phyloP scores from a whole-genome alignment of 2,888 invertebrate genomes.

The Ormyrus labotus region DNA sequence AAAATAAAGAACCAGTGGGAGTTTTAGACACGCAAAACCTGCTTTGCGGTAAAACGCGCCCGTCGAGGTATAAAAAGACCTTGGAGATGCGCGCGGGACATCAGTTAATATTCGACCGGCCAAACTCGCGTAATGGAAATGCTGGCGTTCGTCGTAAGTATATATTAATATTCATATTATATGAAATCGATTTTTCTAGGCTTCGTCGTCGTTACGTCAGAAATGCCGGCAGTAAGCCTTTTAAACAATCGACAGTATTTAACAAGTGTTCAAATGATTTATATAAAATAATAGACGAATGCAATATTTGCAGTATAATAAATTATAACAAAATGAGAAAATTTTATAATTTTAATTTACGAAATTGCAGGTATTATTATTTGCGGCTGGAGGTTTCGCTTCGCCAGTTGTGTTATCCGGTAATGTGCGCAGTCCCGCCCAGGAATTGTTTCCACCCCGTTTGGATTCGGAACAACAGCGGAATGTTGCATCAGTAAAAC shows the following conservation, averaged over 20 bases:
- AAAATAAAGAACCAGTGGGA: slow-evolving; percentile 7
- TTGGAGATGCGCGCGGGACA: not conserved
- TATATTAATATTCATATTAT: not conserved
- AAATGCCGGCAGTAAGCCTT: no score
- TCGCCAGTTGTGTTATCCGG: not conserved
- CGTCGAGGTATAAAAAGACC: slow-evolving; percentile 24
- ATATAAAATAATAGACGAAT: not conserved
- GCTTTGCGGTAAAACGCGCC: not conserved
- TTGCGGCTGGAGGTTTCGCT: slow-evolving; percentile 9
- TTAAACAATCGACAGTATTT: no score
- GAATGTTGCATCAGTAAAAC: no score
- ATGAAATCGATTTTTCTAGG: no score
- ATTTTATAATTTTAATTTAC: not conserved
- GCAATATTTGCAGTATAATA: not conserved
- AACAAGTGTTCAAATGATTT: no score
- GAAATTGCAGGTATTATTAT: not conserved
- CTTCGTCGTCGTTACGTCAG: no score
- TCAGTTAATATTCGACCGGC: slow-evolving; percentile 17
- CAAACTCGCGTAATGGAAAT: not conserved
- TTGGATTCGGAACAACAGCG: no score
- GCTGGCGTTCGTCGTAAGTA: slow-evolving; percentile 19
- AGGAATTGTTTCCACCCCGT: no score
- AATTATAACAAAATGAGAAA: no score
- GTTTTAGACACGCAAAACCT: slow-evolving; percentile 5
- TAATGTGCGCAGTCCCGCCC: no score